A percentile compares a stretch with the other conserved stretches of the same genome.
These are phyloP conservation scores for Sebastes melanostomus DNA, from an alignment of 2,797 vertebrate species.

Conservation along the genomic window DNA sequence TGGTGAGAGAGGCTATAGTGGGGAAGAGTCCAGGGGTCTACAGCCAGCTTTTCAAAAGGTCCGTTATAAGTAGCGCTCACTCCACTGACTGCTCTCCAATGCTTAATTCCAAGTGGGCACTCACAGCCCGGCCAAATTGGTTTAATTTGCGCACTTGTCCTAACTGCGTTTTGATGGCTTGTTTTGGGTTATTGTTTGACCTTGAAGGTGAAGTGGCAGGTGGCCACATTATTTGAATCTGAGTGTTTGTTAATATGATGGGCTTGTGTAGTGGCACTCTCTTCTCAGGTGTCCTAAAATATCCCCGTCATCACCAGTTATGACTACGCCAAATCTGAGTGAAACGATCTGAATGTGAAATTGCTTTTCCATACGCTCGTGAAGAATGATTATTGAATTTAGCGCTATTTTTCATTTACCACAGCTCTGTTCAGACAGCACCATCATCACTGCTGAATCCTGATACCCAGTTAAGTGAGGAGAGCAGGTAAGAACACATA, in stretches of 20 bases:
- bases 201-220: conserved; percentile 64
- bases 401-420: conserved; percentile 28
- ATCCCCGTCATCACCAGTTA: background rate
- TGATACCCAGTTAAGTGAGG: conserved; percentile 27
- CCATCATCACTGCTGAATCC: conserved; percentile 38
- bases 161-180: conserved; percentile 52
- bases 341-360: conserved; percentile 6
- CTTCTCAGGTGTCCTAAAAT: conserved; percentile 5
- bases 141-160: conserved; percentile 66
- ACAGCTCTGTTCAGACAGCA: conserved; percentile 72
- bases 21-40: conserved; percentile 80
- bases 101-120: conserved; percentile 60
- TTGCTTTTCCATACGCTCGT: conserved; percentile 4
- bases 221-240: conserved; percentile 47
- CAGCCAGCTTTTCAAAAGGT: conserved; percentile 87
- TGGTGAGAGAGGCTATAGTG: conserved; percentile 82
- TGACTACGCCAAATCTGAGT: background rate
- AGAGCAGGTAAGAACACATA: conserved; percentile 65
- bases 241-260: conserved; percentile 43
- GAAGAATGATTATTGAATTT: conserved; percentile 17
- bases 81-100: conserved; percentile 40
- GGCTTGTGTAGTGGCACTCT: conserved; percentile 19
- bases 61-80: conserved; percentile 53
- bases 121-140: conserved; percentile 46
- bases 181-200: conserved; percentile 62